Evolutionary conservation across 2,113 vertebrate genomes (phyloP).

Genomic region (Tylochromis polylepis): DNA sequence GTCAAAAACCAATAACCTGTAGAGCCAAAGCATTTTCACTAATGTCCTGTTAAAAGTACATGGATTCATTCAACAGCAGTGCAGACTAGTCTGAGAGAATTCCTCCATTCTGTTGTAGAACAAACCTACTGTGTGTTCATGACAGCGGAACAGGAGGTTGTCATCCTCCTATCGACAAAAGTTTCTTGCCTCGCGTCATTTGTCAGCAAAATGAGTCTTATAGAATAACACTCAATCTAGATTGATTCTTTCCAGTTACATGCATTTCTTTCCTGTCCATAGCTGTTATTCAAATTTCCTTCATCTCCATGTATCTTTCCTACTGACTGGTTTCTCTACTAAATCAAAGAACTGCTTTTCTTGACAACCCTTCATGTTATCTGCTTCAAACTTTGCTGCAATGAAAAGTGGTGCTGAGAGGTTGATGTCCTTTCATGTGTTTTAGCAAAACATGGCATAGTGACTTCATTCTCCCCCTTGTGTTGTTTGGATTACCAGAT

Average conservation of each 20-base stretch:
- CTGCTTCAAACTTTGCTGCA: not conserved
- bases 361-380: not conserved
- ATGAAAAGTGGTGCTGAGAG: not conserved
- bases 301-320: not conserved
- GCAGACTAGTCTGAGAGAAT: not conserved
- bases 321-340: not conserved
- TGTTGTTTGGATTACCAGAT: not conserved
- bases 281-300: not conserved
- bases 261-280: not conserved
- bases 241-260: not conserved
- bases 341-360: not conserved
- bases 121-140: not conserved
- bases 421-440: not conserved
- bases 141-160: not conserved
- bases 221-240: not conserved
- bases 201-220: not conserved
- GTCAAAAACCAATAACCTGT: not conserved
- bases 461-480: not conserved
- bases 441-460: not conserved
- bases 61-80: not conserved
- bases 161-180: not conserved
- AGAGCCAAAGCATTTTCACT: not conserved
- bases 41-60: not conserved
- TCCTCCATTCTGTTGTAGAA: not conserved
- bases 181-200: not conserved